phyloP scores from a whole-genome alignment of 1,140 invertebrate genomes.

The Druon quercuslanigerum region DNA sequence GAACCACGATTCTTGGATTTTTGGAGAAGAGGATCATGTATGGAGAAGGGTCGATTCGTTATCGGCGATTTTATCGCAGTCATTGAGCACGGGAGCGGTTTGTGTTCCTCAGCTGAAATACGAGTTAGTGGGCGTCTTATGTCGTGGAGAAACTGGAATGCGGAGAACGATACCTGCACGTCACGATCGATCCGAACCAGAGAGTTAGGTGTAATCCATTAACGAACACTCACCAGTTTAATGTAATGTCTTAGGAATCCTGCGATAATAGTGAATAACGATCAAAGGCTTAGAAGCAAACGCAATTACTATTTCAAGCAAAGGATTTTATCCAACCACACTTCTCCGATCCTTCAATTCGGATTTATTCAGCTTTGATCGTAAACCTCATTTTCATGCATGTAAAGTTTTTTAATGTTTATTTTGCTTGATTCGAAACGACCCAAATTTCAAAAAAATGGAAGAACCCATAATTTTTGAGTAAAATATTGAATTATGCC shows the following conservation, averaged over 20 bases:
- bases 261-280: slow-evolving; percentile 27
- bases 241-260: slow-evolving; percentile 25
- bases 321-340: background rate
- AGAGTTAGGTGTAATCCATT: slow-evolving; percentile 53
- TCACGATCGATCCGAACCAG: slow-evolving; percentile 52
- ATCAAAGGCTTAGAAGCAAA: slow-evolving; percentile 1
- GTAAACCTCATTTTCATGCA: background rate
- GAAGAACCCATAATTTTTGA: too few species aligned
- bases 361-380: background rate
- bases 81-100: slow-evolving; percentile 36
- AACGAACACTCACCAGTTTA: slow-evolving; percentile 16
- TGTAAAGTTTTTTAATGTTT: background rate
- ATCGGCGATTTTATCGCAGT: slow-evolving; percentile 56
- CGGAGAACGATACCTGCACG: slow-evolving; percentile 41
- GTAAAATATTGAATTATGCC: too few species aligned
- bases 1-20: slow-evolving; percentile 2
- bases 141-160: slow-evolving; percentile 55
- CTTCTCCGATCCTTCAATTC: background rate
- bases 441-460: too few species aligned
- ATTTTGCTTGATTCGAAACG: too few species aligned
- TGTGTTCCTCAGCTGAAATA: slow-evolving; percentile 55
- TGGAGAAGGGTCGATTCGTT: slow-evolving; percentile 48
- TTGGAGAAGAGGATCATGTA: slow-evolving; percentile 51
- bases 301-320: slow-evolving; percentile 20
- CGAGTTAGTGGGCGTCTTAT: slow-evolving; percentile 50